These are phyloP conservation scores for Cyclopterus lumpus DNA, from an alignment of 2,797 vertebrate species.

Conservation along the genomic window DNA sequence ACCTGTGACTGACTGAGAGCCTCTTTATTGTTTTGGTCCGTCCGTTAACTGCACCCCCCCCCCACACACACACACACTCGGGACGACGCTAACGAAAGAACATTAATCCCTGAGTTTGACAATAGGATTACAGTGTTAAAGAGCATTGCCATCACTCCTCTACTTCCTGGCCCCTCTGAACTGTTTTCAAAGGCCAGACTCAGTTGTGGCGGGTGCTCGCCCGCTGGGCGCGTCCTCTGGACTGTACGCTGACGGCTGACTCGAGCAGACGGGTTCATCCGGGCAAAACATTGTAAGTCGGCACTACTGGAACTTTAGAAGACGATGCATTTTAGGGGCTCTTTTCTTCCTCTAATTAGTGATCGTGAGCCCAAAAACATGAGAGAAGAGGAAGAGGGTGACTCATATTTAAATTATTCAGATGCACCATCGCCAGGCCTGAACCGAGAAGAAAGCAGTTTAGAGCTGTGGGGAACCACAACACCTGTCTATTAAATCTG, in stretches of 20 bases:
- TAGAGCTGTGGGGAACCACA: slow-evolving; percentile 44
- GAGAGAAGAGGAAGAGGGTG: slow-evolving; percentile 39
- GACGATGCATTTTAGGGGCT: slow-evolving; percentile 35
- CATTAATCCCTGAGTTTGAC: slow-evolving; percentile 70
- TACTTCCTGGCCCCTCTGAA: slow-evolving; percentile 75
- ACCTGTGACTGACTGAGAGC: slow-evolving; percentile 54
- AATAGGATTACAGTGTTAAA: slow-evolving; percentile 76
- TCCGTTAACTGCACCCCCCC: slow-evolving; percentile 14
- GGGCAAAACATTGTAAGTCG: slow-evolving; percentile 56
- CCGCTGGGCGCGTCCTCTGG: slow-evolving; percentile 71
- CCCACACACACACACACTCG: slow-evolving; percentile 24
- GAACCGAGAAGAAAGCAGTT: slow-evolving; percentile 43
- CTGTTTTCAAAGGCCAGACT: slow-evolving; percentile 74
- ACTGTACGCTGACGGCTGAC: slow-evolving; percentile 70
- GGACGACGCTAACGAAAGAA: slow-evolving; percentile 64
- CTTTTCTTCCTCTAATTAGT: slow-evolving; percentile 61
- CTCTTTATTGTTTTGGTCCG: slow-evolving; percentile 52
- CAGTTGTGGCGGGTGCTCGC: slow-evolving; percentile 61
- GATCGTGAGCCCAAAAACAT: slow-evolving; percentile 31
- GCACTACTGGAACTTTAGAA: slow-evolving; percentile 49
- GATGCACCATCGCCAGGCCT: slow-evolving; percentile 5
- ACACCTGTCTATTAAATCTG: slow-evolving; percentile 42
- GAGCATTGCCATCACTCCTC: slow-evolving; percentile 58
- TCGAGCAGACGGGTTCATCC: slow-evolving; percentile 71
- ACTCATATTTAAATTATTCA: slow-evolving; percentile 54